Evolutionary conservation across 2,113 vertebrate genomes (phyloP), one percentile per base, ranked within the genome.

Genomic region (Barnardius zonarius): DNA sequence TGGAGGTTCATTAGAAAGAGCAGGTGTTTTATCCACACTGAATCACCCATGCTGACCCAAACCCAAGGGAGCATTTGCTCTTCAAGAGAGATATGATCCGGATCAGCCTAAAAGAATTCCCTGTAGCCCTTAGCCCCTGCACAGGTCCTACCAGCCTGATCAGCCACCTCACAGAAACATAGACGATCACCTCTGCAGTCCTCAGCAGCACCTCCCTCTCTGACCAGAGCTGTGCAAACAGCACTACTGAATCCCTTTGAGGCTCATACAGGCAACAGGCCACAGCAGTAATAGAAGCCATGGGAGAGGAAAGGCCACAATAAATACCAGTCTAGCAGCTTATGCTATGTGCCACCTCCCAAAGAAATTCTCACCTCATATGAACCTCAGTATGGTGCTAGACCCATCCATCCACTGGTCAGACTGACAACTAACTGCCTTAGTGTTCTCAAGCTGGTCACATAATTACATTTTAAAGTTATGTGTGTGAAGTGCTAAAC

Each of bases 1-100:
- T 72, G 5, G 55, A 91, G 61, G 41, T 86, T 95, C 91, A 81
- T 88, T 92, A 81, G 51, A 44, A 88, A 76, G 77, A 67, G 22
- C 46, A 88, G 27, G 18, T 54, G 24, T 11, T 27, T 80, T 62
- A 88, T 76, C 43, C 43, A 72, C 16, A 41, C 5, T 72, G 37
- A 92, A 86, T 4, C 55, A 43, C 24, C 28, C 2, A 1, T 5
- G 7, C 10, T 81, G 61, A 70, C 24, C 14, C 48, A 86, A 82
- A 79, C 11, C 30, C 55, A 63, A 64, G 51, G n/a, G 61, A 86
- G 2, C 13, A 20, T 64, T 67, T 78, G 2, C 17, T 92, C 6
- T 90, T 92, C 39, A 55, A 78, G 37, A 61, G 8, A 62, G 13
- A 63, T 67, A 81, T 12, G 86, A 83, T 27, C 39, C 63, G 73